These are phyloP conservation scores for Glomeris maerens DNA, from an alignment of 1,140 invertebrate species.

Conservation along the genomic window DNA sequence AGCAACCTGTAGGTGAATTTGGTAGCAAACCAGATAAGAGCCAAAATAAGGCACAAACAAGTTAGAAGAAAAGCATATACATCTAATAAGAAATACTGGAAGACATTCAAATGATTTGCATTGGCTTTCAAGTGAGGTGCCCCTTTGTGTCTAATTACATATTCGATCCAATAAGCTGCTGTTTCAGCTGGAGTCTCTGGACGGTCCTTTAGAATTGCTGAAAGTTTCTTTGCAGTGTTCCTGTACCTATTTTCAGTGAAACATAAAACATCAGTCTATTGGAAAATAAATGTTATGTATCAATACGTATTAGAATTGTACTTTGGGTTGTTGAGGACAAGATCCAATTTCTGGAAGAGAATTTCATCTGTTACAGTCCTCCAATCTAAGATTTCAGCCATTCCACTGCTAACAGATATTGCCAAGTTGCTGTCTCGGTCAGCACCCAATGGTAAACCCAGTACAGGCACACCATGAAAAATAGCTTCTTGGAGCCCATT, in stretches of 20 bases:
- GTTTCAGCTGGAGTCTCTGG: conserved; percentile 18
- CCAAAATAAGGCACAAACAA: too few relatives aligned
- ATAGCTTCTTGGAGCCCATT: conserved; percentile 56
- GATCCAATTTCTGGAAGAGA: not conserved
- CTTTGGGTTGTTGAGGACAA: too few relatives aligned
- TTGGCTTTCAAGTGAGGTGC: conserved; percentile 37
- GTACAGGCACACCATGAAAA: conserved; percentile 52
- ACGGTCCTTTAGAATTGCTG: conserved; percentile 18
- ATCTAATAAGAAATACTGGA: conserved; percentile 41
- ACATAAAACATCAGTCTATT: too few relatives aligned
- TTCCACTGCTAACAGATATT: not conserved
- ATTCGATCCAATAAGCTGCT: conserved; percentile 24
- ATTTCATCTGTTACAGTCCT: not conserved
- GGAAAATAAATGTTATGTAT: too few relatives aligned
- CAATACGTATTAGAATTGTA: too few relatives aligned
- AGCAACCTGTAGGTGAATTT: too few relatives aligned
- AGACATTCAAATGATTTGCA: conserved; percentile 40
- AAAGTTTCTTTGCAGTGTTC: not conserved
- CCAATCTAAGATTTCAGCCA: not conserved
- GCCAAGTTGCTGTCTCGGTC: conserved; percentile 35
- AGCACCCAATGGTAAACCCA: conserved; percentile 52
- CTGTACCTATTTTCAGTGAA: too few relatives aligned
- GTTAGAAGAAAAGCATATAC: conserved; percentile 29
- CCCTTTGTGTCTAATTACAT: conserved; percentile 22
- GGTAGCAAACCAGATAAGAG: too few relatives aligned